Conservation (phyloP, 2,797 vertebrate genomes). For the Myotis vivesi region DNA sequence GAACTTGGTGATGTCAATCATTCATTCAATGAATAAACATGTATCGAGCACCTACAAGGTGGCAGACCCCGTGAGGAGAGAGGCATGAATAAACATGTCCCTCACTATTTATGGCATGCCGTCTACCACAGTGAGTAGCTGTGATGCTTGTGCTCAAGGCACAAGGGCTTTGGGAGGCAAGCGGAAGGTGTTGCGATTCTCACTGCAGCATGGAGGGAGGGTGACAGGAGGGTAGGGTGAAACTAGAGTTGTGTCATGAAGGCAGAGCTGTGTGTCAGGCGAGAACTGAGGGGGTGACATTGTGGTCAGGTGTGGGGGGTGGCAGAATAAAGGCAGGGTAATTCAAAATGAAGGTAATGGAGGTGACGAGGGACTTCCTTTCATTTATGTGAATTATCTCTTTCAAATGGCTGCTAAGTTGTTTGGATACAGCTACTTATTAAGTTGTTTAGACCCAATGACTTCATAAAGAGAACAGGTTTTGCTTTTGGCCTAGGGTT, state of each 20-base stretch:
- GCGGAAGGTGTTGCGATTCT: not conserved
- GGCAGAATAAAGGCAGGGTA: not conserved
- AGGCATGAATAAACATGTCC: slow-evolving; percentile 73
- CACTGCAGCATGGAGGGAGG: not conserved
- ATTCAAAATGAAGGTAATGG: not conserved
- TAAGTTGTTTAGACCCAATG: not conserved
- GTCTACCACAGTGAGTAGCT: slow-evolving; percentile 62
- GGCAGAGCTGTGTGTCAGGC: not conserved
- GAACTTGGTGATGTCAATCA: slow-evolving; percentile 51
- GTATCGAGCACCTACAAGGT: slow-evolving; percentile 64
- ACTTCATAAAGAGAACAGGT: not conserved
- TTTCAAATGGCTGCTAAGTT: not conserved
- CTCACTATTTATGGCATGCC: slow-evolving; percentile 16
- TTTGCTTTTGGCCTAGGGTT: slow-evolving; percentile 8
- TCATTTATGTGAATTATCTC: not conserved
- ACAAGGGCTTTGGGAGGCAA: not conserved
- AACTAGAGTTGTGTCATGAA: not conserved
- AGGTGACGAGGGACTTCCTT: not conserved
- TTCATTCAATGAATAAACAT: slow-evolving; percentile 73
- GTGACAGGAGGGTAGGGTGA: not conserved
- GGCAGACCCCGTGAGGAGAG: slow-evolving; percentile 67
- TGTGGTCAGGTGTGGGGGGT: not conserved
- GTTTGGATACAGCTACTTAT: not conserved
- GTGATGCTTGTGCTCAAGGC: slow-evolving; percentile 29
- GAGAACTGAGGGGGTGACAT: not conserved